Percentiles rank a stretch among this genome's conserved stretches.
Evolutionary conservation across 53 echinoderm and acorn worm genomes (phyloP).

Genomic region (Astropecten irregularis): DNA sequence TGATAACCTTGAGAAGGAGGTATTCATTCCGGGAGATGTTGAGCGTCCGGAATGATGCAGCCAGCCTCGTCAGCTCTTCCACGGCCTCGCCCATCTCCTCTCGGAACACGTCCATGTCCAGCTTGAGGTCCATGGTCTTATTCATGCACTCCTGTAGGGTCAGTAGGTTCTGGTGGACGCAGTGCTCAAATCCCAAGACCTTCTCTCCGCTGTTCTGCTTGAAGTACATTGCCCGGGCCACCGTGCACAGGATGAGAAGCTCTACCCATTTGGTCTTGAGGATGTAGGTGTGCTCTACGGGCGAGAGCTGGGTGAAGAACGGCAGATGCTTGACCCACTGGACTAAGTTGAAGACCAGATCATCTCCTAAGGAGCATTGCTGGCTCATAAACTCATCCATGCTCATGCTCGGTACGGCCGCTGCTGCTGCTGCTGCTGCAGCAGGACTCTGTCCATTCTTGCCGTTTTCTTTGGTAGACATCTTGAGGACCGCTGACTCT

Average conservation of each 20-base stretch:
- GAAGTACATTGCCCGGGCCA: slow-evolving; percentile 96
- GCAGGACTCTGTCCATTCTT: slow-evolving; percentile 21
- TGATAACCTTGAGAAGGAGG: slow-evolving; percentile 92
- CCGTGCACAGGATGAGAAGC: slow-evolving; percentile 87
- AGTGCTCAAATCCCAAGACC: slow-evolving; percentile 96
- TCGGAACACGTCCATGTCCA: slow-evolving; percentile 97
- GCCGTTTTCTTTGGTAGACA: slow-evolving; percentile 59
- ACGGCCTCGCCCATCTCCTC: slow-evolving; percentile 99
- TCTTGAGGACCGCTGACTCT: slow-evolving; percentile 91
- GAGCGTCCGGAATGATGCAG: slow-evolving; percentile 90
- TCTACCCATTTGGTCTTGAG: slow-evolving; percentile 99
- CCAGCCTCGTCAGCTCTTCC: slow-evolving; percentile 92
- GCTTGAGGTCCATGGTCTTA: slow-evolving; percentile 92
- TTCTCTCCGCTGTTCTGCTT: slow-evolving; percentile 75
- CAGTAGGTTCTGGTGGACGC: slow-evolving; percentile 87
- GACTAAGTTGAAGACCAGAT: slow-evolving; percentile 94
- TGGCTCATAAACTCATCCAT: slow-evolving; percentile 78
- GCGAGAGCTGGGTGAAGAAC: slow-evolving; percentile 93
- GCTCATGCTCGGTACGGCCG: not conserved
- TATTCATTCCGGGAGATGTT: slow-evolving; percentile 95
- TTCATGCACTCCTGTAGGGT: slow-evolving; percentile 99
- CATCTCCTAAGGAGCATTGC: slow-evolving; percentile 88
- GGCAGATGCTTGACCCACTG: slow-evolving; percentile 99
- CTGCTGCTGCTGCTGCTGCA: too few species aligned
- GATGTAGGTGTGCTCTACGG: slow-evolving; percentile 95